Evolutionary conservation across 37 sponge, comb jelly and placozoan species (phyloP), one percentile per base, ranked within the genome.

Genomic region (Petrosia ficiformis): DNA sequence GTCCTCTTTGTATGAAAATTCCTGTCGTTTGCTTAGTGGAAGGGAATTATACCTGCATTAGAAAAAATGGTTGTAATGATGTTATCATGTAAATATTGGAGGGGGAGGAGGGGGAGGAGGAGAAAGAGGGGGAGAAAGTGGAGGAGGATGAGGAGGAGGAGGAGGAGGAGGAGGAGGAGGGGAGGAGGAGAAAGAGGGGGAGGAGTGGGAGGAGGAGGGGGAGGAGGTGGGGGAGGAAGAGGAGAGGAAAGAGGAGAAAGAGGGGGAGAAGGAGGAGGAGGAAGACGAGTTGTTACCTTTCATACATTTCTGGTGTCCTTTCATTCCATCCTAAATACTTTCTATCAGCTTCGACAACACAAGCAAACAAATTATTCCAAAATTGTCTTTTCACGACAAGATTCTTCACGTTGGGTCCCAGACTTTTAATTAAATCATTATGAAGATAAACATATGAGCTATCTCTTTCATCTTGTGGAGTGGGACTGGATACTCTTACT

Each of bases 241-340:
- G n/a, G n/a, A n/a, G n/a, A n/a, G n/a, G n/a, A n/a, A n/a, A n/a
- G n/a, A n/a, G n/a, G n/a, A n/a, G n/a, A n/a, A n/a, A n/a, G n/a
- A n/a, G n/a, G n/a, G n/a, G n/a, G n/a, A n/a, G n/a, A n/a, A n/a
- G n/a, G n/a, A n/a, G n/a, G n/a, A n/a, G n/a, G n/a, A n/a, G n/a
- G n/a, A n/a, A n/a, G n/a, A n/a, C n/a, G n/a, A n/a, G n/a, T 22
- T 14, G 39, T 66, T 40, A 91, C 91, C 82, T 91, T 1, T 70
- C 58, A 40, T 76, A 85, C 21, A 91, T 75, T 14, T 86, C 82
- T 0, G 87, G 24, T 16, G 91, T 91, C 35, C 34, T 67, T 34
- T 91, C 91, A 63, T 91, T 91, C 91, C 91, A 91, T 11, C 91
- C 82, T 31, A 91, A 66, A 42, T 67, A 44, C 56, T 33, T 42